Percentiles rank a stretch among this genome's conserved stretches.
Conservation (phyloP, 2,888 invertebrate genomes). For the Argynnis bischoffii region DNA sequence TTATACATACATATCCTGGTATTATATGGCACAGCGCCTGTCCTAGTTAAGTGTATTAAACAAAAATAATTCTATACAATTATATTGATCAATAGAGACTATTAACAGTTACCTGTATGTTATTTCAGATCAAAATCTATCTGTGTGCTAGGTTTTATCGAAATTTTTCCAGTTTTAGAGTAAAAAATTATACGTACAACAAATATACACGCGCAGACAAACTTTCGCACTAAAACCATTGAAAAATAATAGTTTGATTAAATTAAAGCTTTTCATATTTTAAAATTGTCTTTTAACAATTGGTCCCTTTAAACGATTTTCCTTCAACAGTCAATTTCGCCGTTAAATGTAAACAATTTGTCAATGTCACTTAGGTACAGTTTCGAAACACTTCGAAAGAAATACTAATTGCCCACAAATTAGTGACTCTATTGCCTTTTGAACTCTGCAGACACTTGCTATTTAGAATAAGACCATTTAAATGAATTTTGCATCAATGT, state of each 20-base stretch:
- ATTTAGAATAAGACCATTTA: slow-evolving; percentile 20
- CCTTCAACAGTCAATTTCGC: slow-evolving; percentile 15
- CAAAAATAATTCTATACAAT: too few relatives aligned
- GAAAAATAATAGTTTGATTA: background rate
- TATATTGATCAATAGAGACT: too few relatives aligned
- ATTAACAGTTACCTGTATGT: too few relatives aligned
- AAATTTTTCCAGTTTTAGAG: too few relatives aligned
- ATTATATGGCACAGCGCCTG: too few relatives aligned
- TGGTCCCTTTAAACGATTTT: background rate
- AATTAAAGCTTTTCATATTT: background rate
- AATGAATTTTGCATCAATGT: background rate
- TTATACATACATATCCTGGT: too few relatives aligned
- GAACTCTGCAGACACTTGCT: slow-evolving; percentile 27
- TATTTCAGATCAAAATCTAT: too few relatives aligned
- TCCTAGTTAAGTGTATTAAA: too few relatives aligned
- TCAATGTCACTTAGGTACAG: slow-evolving; percentile 41
- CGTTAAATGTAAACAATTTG: slow-evolving; percentile 43
- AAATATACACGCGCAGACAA: too few relatives aligned
- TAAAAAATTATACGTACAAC: too few relatives aligned
- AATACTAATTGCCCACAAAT: slow-evolving; percentile 51
- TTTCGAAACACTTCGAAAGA: slow-evolving; percentile 48
- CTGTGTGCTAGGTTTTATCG: too few relatives aligned
- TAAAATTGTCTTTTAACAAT: background rate
- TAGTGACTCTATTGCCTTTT: slow-evolving; percentile 28
- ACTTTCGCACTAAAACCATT: too few relatives aligned